Conservation (phyloP, 2,113 vertebrate species). For the Brienomyrus longianalis region DNA sequence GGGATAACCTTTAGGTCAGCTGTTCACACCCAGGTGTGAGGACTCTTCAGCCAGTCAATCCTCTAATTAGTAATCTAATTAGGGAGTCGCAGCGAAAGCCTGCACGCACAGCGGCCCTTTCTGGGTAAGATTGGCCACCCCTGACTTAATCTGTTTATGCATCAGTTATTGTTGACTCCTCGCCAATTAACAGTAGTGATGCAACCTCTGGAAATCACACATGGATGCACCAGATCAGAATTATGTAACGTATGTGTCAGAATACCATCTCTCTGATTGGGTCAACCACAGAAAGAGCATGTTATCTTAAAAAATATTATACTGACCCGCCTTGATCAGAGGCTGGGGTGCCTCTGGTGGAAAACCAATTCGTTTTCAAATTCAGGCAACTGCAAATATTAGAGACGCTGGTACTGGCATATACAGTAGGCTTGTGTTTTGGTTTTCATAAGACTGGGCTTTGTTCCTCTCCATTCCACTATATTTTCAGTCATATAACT, state of each 20-base stretch:
- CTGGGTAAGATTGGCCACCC: no score
- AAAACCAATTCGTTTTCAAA: background rate
- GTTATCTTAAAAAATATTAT: background rate
- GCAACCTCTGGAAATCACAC: background rate
- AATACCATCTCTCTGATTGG: background rate
- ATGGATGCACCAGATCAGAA: background rate
- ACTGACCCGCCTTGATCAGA: background rate
- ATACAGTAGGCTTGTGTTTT: background rate
- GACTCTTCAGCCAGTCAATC: no score
- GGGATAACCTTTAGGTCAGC: no score
- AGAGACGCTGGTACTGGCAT: background rate
- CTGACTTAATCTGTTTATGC: background rate
- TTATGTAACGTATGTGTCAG: background rate
- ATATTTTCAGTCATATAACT: background rate
- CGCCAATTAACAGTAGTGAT: background rate
- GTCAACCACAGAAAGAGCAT: background rate
- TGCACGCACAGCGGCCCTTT: no score
- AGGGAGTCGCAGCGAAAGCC: no score
- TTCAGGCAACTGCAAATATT: background rate
- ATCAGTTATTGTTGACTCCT: background rate
- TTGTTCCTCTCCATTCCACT: background rate
- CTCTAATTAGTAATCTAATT: no score
- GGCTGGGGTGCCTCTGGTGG: background rate
- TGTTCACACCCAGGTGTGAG: no score
- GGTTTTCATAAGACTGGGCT: background rate